Conservation (phyloP, 2,888 invertebrate species). For the Ischnura elegans region DNA sequence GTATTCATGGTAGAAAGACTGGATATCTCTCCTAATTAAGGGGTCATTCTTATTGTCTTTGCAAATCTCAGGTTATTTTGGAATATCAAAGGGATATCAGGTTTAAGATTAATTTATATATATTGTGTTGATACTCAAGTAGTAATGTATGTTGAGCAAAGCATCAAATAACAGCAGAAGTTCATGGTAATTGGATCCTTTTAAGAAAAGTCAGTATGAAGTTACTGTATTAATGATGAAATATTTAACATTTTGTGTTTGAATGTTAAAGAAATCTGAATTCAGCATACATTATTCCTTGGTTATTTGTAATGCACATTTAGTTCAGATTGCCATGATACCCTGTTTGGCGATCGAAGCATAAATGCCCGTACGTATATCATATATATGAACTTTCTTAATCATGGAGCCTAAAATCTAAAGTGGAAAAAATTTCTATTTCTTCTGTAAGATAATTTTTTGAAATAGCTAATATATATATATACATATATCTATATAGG, state of each 20-base stretch:
- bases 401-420: constrained; percentile 11
- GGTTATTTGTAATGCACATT: not conserved
- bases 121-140: not conserved
- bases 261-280: not conserved
- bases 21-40: constrained; percentile 7
- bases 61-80: constrained; percentile 46
- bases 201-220: not conserved
- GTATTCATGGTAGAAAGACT: constrained; percentile 17
- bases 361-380: not conserved
- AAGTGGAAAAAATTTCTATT: constrained; percentile 29
- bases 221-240: not conserved
- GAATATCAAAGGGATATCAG: constrained; percentile 23
- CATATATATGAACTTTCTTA: not conserved
- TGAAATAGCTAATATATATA: constrained; percentile 1
- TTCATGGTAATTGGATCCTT: not conserved
- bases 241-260: not conserved
- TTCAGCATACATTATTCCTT: not conserved
- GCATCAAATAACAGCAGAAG: not conserved
- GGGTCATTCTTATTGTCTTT: constrained; percentile 27
- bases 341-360: not conserved
- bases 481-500: not conserved
- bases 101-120: not conserved
- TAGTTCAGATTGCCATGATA: not conserved
- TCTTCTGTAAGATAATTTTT: constrained; percentile 41
- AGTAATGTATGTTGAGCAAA: not conserved